Percentiles rank a stretch among this genome's conserved stretches.
These are phyloP conservation scores for Pterocles burchelli DNA, from an alignment of 2,113 vertebrate genomes.

Conservation along the genomic window DNA sequence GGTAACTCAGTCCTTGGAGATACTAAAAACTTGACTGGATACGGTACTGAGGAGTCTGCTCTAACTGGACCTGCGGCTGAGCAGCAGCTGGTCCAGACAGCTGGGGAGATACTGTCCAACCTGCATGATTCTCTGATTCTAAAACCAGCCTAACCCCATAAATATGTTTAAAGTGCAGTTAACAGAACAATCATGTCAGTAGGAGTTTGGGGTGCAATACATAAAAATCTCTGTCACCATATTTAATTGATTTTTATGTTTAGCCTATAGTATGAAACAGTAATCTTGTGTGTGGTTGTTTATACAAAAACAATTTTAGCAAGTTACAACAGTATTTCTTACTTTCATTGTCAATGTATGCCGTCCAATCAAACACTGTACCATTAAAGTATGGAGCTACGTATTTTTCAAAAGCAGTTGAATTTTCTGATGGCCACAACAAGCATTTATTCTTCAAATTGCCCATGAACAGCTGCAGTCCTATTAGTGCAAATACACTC, in stretches of 20 bases:
- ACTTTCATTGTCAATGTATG: conserved; percentile 50
- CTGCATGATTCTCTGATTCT: background rate
- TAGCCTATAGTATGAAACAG: background rate
- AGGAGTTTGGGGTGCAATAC: background rate
- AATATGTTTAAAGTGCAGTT: background rate
- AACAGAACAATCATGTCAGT: rapidly evolving
- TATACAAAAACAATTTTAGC: background rate
- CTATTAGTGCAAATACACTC: conserved; percentile 96
- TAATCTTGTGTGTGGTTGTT: background rate
- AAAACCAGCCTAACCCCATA: background rate
- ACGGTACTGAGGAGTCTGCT: background rate
- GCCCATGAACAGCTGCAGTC: conserved; percentile 95
- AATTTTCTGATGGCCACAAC: background rate
- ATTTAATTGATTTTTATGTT: background rate
- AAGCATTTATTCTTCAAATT: conserved; percentile 90
- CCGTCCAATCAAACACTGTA: conserved; percentile 48
- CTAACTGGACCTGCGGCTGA: background rate
- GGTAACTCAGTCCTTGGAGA: background rate
- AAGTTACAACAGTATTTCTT: conserved; percentile 32
- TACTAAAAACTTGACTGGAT: background rate
- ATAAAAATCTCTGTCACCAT: background rate
- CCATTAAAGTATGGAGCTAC: conserved; percentile 14
- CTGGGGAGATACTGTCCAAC: background rate
- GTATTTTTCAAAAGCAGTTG: conserved; percentile 11
- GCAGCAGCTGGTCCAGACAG: background rate